Conservation (phyloP, 2,113 vertebrate species). For the Australoheros scitulus region DNA sequence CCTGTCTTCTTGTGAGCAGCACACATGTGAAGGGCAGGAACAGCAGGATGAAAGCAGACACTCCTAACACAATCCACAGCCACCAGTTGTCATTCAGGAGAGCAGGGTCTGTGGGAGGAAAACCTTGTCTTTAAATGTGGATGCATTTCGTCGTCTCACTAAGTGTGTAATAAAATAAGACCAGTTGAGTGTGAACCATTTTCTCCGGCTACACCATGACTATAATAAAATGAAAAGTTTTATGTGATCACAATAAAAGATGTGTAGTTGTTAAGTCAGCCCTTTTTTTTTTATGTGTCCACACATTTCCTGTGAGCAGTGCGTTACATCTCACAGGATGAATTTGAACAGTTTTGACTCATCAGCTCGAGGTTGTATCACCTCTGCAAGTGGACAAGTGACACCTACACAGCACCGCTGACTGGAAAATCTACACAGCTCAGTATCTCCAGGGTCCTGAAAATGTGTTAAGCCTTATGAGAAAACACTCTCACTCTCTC, state of each 20-base stretch:
- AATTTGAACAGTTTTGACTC: neutral
- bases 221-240: neutral
- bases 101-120: neutral
- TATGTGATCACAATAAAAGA: neutral
- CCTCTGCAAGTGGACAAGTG: neutral
- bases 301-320: neutral
- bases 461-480: neutral
- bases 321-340: neutral
- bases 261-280: fast-evolving
- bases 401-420: neutral
- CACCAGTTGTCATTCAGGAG: fast-evolving
- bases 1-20: neutral
- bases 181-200: neutral
- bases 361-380: neutral
- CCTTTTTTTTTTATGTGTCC: neutral
- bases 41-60: constrained; percentile 1
- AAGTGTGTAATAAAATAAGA: neutral
- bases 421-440: neutral
- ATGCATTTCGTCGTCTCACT: fast-evolving
- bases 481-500: neutral
- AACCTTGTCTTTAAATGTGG: neutral
- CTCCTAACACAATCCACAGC: constrained; percentile 33
- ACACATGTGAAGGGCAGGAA: constrained; percentile 21
- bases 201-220: neutral
- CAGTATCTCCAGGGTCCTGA: neutral